A percentile compares a stretch with the other conserved stretches of the same genome.
Conservation (phyloP, 2,113 vertebrate species). For the Tor tambroides region DNA sequence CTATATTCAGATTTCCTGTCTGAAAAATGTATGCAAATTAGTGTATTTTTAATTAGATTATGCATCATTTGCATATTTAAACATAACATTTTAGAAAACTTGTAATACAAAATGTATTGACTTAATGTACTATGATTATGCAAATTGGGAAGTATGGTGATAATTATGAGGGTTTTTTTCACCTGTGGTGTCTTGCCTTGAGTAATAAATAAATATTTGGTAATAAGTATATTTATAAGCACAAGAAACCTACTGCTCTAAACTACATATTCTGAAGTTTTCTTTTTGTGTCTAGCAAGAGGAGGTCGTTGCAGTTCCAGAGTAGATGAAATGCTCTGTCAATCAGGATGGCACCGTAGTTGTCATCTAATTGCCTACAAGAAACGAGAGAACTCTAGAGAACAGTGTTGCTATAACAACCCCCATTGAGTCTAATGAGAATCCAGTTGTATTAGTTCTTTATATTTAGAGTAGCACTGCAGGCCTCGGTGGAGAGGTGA, state of each 20-base stretch:
- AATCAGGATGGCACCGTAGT: constrained; percentile 39
- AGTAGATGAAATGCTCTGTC: constrained; percentile 47
- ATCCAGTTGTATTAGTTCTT: constrained; percentile 48
- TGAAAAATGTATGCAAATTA: neutral
- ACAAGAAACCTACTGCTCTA: neutral
- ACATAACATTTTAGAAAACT: neutral
- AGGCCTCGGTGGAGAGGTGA: constrained; percentile 33
- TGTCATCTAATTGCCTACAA: constrained; percentile 51
- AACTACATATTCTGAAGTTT: constrained; percentile 23
- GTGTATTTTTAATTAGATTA: neutral
- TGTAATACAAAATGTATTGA: neutral
- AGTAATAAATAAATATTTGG: neutral
- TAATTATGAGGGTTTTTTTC: neutral
- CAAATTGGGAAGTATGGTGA: neutral
- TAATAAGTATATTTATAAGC: neutral
- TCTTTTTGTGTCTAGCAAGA: constrained; percentile 34
- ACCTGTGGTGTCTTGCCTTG: neutral
- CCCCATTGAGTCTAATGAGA: constrained; percentile 42
- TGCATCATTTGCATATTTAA: neutral
- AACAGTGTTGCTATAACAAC: constrained; percentile 43
- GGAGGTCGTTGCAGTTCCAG: constrained; percentile 27
- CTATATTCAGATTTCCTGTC: neutral
- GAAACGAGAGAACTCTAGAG: constrained; percentile 51
- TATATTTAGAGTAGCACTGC: constrained; percentile 46
- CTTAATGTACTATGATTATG: neutral